These are phyloP conservation scores for Bubalus kerabau DNA, from an alignment of 2,113 vertebrate species.

Conservation along the genomic window DNA sequence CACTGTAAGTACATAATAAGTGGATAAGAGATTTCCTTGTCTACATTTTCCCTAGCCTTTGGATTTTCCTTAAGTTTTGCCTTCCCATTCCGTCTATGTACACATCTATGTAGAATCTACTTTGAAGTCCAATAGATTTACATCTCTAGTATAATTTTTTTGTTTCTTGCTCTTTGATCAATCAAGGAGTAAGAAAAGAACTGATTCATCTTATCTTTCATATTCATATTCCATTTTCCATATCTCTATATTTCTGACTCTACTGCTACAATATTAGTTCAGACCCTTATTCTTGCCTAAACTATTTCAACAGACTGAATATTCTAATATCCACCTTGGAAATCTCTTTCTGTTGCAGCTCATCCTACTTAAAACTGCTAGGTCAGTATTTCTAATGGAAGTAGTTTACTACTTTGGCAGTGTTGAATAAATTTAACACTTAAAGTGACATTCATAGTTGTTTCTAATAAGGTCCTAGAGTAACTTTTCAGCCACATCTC, in stretches of 20 bases:
- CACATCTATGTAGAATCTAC: background rate
- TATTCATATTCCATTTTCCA: background rate
- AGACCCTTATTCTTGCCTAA: constrained; percentile 17
- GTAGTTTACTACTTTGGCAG: background rate
- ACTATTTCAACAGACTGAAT: background rate
- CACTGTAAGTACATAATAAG: background rate
- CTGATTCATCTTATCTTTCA: background rate
- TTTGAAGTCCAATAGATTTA: background rate
- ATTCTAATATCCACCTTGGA: background rate
- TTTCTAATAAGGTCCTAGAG: background rate
- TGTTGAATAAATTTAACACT: background rate
- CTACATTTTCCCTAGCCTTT: background rate
- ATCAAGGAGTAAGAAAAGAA: background rate
- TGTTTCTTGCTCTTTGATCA: background rate
- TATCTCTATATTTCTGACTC: background rate
- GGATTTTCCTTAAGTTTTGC: background rate
- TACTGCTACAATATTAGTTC: background rate
- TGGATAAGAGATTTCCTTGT: background rate
- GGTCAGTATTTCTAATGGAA: constrained; percentile 14
- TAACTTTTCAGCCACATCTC: background rate
- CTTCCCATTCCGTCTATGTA: background rate
- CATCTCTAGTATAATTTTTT: background rate
- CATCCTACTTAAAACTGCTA: background rate
- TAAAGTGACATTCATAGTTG: background rate
- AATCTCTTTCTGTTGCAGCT: background rate